Base-by-base conservation (phyloP, 2,888 invertebrate genomes). In the Erebia ligea region DNA sequence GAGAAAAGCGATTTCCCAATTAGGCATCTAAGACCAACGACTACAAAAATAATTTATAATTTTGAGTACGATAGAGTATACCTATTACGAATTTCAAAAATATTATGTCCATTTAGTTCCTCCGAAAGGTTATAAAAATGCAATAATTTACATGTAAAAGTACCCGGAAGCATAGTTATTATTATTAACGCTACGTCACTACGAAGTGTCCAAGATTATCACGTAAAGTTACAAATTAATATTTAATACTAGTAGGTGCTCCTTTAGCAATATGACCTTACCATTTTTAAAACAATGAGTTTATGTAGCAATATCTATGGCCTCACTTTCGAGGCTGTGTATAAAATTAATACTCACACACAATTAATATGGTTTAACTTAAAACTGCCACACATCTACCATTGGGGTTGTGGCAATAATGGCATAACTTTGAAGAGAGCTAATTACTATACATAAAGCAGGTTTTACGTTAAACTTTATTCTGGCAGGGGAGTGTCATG, bases 261-360 rank as follows among this genome's bases (percentile, higher is more conserved):
- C 50, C 48, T 69, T 52, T 58, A 71, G 70, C 17, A 65, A 73
- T 25, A 50, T 58, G 71, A 52, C 73, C 68, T 73, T 25, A 15
- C 56, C 56, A 45, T 56, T 63, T 45, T 62, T 48, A 58, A 67
- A 70, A 65, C 69, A 71, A 64, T 71, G 61, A 54, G 15, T 67
- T 67, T 56, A 50, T 71, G 69, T 67, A 69, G 52, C 71, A 71
- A 67, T 56, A 59, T 50, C 48, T 64, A 64, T 57, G 67, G 25
- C 73, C 69, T 69, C 67, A 50, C 66, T 67, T 48, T 61, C 40
- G 64, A 71, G 68, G 71, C 50, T 66, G 13, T 63, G 19, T 25
- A n/a, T 63, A 63, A 63, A 48, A 58, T 11, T 40, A 57, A 45
- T 48, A 21, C 21, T 19, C 13, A n/a, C 40, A 9, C 25, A 25